Conservation (phyloP, 2,113 vertebrate species). For the Vicugna pacos region DNA sequence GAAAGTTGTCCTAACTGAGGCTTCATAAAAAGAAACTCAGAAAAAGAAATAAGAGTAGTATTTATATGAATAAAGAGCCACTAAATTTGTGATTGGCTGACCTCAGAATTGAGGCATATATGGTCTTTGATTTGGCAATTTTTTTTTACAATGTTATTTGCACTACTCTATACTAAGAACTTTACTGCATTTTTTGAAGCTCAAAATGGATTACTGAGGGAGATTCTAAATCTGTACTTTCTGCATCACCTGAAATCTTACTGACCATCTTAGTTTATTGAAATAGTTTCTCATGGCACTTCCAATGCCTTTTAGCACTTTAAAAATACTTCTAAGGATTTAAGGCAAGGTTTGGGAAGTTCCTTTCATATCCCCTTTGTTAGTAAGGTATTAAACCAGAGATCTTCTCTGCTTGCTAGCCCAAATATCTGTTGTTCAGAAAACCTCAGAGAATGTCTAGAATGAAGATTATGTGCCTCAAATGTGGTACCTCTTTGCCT, state of each 20-base stretch:
- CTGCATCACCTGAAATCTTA: background rate
- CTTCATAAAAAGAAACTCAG: background rate
- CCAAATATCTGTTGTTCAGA: background rate
- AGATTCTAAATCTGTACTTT: background rate
- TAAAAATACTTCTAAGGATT: background rate
- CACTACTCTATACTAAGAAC: background rate
- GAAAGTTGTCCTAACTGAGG: too few relatives aligned
- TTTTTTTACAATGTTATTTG: background rate
- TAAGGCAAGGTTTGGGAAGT: background rate
- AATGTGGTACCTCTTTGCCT: background rate
- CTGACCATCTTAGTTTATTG: background rate
- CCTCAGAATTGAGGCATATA: background rate
- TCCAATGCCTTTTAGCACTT: background rate
- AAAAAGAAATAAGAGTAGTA: background rate
- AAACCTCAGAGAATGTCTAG: background rate
- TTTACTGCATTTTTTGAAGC: background rate
- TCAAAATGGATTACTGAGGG: background rate
- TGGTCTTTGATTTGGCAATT: background rate
- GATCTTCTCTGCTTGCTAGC: background rate
- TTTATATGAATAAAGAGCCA: background rate
- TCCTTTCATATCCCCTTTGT: rapidly evolving
- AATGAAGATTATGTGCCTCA: background rate
- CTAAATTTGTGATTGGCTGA: background rate
- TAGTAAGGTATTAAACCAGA: background rate
- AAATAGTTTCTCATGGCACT: background rate